Evolutionary conservation across 2,797 vertebrate species (phyloP).

Genomic region (Cephalopachus bancanus): DNA sequence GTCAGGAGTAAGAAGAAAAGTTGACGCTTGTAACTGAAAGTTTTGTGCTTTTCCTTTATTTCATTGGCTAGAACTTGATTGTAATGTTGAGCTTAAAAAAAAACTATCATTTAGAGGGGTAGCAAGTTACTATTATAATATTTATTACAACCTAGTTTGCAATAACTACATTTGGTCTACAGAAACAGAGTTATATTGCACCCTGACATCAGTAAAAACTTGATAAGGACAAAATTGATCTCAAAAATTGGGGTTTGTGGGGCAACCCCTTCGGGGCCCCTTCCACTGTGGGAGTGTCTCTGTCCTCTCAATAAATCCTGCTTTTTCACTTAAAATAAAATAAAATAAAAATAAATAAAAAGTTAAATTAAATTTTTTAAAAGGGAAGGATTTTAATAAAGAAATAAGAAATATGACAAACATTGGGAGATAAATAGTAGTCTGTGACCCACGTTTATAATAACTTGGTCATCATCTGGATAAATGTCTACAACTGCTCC

Average conservation of each 20-base stretch:
- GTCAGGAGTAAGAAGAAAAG: background rate
- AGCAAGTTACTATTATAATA: constrained; percentile 20
- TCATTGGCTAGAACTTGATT: background rate
- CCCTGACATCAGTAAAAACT: constrained; percentile 66
- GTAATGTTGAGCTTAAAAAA: background rate
- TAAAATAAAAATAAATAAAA: too few species aligned
- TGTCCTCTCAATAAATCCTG: too few species aligned
- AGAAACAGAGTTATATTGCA: constrained; percentile 58
- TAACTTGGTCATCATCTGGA: rapidly evolving
- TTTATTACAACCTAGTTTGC: constrained; percentile 70
- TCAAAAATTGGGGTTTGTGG: background rate
- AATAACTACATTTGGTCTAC: constrained; percentile 65
- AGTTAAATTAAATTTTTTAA: background rate
- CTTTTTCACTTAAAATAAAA: too few species aligned
- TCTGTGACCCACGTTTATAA: background rate
- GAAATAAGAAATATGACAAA: background rate
- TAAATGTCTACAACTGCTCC: background rate
- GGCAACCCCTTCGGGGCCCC: too few species aligned
- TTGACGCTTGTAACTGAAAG: background rate
- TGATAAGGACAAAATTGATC: constrained; percentile 74
- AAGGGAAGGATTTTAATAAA: background rate
- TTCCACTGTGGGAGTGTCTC: too few species aligned
- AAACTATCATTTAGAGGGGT: background rate
- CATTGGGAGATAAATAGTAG: background rate
- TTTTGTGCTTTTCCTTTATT: background rate